Evolutionary conservation across 2,888 invertebrate genomes (phyloP).

Genomic region (Xylocampa areola): DNA sequence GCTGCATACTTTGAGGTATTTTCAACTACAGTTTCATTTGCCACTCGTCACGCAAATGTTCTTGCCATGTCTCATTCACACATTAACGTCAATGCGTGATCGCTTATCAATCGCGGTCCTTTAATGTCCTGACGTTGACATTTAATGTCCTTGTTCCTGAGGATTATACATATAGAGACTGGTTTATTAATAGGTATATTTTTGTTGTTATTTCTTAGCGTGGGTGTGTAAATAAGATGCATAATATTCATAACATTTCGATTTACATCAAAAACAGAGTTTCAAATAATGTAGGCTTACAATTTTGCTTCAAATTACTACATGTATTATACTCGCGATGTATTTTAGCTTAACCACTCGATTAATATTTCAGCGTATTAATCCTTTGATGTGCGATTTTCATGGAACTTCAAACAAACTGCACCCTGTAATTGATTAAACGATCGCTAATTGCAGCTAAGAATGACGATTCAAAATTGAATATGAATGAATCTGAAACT

Average conservation of each 20-base stretch:
- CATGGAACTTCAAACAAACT: conserved; percentile 48
- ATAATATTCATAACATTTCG: neutral
- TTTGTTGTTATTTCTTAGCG: no score
- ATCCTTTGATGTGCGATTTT: conserved; percentile 53
- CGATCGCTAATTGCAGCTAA: conserved; percentile 49
- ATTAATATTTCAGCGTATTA: conserved; percentile 44
- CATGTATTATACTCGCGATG: conserved; percentile 9
- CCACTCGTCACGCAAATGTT: no score
- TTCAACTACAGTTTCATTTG: no score
- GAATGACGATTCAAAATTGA: conserved; percentile 38
- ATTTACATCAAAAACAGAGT: conserved; percentile 14
- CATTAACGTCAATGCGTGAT: no score
- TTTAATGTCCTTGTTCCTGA: no score
- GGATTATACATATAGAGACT: no score
- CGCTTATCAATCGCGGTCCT: no score
- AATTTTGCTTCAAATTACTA: conserved; percentile 10
- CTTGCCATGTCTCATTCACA: no score
- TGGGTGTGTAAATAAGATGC: conserved; percentile 3
- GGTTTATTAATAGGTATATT: no score
- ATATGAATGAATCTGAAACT: conserved; percentile 8
- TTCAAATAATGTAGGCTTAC: conserved; percentile 4
- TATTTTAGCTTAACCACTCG: conserved; percentile 12
- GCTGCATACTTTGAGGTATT: no score
- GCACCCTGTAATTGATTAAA: conserved; percentile 64
- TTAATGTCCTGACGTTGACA: no score